Conservation (phyloP, 1,140 invertebrate genomes). For the Cherax quadricarinatus region DNA sequence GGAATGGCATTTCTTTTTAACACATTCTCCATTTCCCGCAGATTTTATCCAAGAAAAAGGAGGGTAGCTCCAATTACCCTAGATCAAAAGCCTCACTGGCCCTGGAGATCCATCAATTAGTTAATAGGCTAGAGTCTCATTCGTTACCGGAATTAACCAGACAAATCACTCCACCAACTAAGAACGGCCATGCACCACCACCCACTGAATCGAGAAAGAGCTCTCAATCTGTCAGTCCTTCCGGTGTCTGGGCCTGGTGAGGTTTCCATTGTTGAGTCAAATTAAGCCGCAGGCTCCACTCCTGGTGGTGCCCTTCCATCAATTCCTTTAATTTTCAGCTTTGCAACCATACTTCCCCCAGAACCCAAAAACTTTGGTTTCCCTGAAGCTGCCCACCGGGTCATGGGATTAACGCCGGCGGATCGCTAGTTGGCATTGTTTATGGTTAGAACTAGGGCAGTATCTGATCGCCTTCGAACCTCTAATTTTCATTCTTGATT, state of each 20-base stretch:
- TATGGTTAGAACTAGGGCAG: constrained; percentile 91
- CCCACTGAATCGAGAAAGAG: background rate
- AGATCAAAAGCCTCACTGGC: no score
- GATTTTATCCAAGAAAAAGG: no score
- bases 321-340: constrained; percentile 96
- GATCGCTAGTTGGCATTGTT: constrained; percentile 86
- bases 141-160: constrained; percentile 1
- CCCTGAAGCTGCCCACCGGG: constrained; percentile 80
- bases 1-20: no score
- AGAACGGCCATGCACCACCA: constrained; percentile 15
- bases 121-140: background rate
- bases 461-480: constrained; percentile 90
- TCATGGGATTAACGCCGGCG: constrained; percentile 66
- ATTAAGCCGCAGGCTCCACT: constrained; percentile 79
- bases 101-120: background rate
- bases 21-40: no score
- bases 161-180: constrained; percentile 17
- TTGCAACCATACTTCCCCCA: constrained; percentile 93
- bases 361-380: constrained; percentile 78
- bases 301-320: constrained; percentile 91
- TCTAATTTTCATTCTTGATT: constrained; percentile 91
- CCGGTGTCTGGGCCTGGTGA: constrained; percentile 74
- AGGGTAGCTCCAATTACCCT: no score
- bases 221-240: constrained; percentile 51
- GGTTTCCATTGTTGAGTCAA: constrained; percentile 58